Evolutionary conservation across 64 coral and sea anemone species (phyloP), one percentile per base, ranked within the genome.

Genomic region (Montipora cactus): DNA sequence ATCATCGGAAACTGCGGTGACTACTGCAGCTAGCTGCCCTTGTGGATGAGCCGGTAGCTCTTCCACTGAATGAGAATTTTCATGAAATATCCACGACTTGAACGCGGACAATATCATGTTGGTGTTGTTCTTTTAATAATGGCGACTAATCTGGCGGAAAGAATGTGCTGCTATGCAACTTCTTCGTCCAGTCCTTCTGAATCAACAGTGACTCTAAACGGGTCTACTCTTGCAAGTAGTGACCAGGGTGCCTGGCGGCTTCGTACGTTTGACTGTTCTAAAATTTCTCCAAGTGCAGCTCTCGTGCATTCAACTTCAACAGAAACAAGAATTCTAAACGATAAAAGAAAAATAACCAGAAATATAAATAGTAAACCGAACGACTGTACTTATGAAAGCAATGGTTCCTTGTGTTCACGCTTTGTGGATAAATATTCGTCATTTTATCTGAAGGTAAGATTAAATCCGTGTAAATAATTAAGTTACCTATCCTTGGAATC

Each of bases 401-500:
- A 86, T 7, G 46, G 18, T 11, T 19, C 76, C 47, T 14, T n/a
- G 8, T 86, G 82, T 49, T 59, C 66, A 49, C 45, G 66, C 48
- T 86, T 71, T 72, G 82, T 71, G 18, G 64, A 86, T 86, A 86
- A 47, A 86, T 72, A 86, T 86, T 86, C 82, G 19, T 86, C 82
- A 71, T 86, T 86, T 72, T 86, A 86, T 72, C 82, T 86, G 10
- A 86, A 86, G 82, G 82, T 86, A 71, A 12, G 61, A 64, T 12
- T 64, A 2, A 12, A 14, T 4, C 11, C 61, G 13, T 19, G 14
- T 16, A 64, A 64, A 4, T 1, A 57, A 57, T 57, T 57, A 8
- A 64, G 37, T 64, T 64, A 4, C 61, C 4, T 64, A 64, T 7
- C 14, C 13, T 4, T 12, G 8, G 14, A 64, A 64, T 16, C 3